phyloP scores from a whole-genome alignment of 1,140 invertebrate genomes.

The Lineus longissimus region DNA sequence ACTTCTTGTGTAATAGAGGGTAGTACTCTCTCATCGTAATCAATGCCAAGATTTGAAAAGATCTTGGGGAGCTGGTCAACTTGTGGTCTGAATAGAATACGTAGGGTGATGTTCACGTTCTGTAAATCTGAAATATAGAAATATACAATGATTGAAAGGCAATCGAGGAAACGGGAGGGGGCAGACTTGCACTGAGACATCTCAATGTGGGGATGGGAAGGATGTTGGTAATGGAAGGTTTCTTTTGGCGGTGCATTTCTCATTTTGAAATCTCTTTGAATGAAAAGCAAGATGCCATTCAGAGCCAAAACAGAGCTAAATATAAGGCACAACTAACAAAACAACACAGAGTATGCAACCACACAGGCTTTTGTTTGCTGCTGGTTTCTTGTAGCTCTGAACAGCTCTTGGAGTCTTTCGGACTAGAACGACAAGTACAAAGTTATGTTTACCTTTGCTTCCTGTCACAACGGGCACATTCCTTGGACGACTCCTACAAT shows the following conservation, averaged over 20 bases:
- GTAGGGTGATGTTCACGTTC: slow-evolving; percentile 97
- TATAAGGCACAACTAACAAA: not conserved
- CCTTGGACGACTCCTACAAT: slow-evolving; percentile 91
- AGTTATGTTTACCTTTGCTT: slow-evolving; percentile 73
- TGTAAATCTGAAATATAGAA: slow-evolving; percentile 78
- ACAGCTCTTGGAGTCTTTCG: too few relatives aligned
- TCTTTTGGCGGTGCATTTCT: not conserved
- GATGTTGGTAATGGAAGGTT: not conserved
- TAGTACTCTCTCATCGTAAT: slow-evolving; percentile 97
- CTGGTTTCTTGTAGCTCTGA: too few relatives aligned
- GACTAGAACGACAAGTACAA: too few relatives aligned
- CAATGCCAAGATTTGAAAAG: slow-evolving; percentile 91
- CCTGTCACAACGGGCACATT: slow-evolving; percentile 96
- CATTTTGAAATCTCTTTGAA: not conserved
- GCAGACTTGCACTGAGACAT: slow-evolving; percentile 10
- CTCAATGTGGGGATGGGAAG: not conserved
- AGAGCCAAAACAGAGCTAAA: not conserved
- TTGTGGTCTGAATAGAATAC: slow-evolving; percentile 93
- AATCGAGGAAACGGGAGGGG: slow-evolving; percentile 4
- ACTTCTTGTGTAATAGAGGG: slow-evolving; percentile 99
- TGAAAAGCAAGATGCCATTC: not conserved
- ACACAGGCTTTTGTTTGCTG: too few relatives aligned
- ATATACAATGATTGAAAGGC: not conserved
- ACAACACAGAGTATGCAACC: too few relatives aligned
- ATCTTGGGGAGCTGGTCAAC: slow-evolving; percentile 84